A percentile compares a stretch with the other conserved stretches of the same genome.
Evolutionary conservation across 2,888 invertebrate species (phyloP).

Genomic region (Anoplius nigerrimus): DNA sequence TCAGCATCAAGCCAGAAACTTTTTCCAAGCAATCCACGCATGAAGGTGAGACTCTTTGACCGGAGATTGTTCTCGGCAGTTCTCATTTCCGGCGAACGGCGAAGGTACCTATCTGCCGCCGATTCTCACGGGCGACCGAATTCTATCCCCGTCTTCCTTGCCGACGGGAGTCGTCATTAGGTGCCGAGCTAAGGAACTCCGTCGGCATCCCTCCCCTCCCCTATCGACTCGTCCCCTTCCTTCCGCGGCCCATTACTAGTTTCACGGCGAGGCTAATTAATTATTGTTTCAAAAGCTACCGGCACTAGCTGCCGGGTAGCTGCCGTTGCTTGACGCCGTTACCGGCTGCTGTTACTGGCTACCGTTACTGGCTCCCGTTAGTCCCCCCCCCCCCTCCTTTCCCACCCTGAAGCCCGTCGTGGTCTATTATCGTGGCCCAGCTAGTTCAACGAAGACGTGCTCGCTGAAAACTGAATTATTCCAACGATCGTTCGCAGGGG

Average conservation of each 20-base stretch:
- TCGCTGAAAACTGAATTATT: slow-evolving; percentile 46
- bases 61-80: slow-evolving; percentile 46
- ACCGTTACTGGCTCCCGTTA: background rate
- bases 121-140: slow-evolving; percentile 32
- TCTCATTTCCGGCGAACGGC: slow-evolving; percentile 45
- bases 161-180: too few relatives aligned
- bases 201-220: too few relatives aligned
- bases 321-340: slow-evolving; percentile 10
- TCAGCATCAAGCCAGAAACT: background rate
- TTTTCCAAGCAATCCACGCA: background rate
- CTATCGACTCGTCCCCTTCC: background rate
- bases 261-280: slow-evolving; percentile 49
- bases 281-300: slow-evolving; percentile 41
- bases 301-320: slow-evolving; percentile 8
- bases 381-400: too few relatives aligned
- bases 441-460: slow-evolving; percentile 22
- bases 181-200: too few relatives aligned
- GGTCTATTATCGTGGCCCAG: slow-evolving; percentile 31
- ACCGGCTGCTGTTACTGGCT: background rate
- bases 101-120: slow-evolving; percentile 27
- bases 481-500: background rate
- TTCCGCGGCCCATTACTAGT: slow-evolving; percentile 1
- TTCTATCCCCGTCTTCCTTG: background rate
- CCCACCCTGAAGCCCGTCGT: slow-evolving; percentile 13
- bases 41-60: slow-evolving; percentile 35